A percentile compares a stretch with the other conserved stretches of the same genome.
These are phyloP conservation scores for Passerina amoena DNA, from an alignment of 2,113 vertebrate genomes.

Conservation along the genomic window DNA sequence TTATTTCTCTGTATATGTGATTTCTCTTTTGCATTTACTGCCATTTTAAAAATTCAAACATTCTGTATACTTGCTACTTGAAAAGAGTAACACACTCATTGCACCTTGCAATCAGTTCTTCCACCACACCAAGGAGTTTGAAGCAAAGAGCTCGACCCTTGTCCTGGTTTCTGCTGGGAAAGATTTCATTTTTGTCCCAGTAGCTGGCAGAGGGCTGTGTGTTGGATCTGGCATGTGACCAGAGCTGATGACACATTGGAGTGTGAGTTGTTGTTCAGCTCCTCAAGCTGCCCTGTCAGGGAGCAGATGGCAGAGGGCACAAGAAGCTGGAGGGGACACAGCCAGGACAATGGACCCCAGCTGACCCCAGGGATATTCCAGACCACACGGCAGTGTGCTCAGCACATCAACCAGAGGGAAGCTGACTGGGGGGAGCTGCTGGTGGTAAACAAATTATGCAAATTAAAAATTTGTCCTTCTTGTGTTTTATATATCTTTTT, in stretches of 20 bases:
- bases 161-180: neutral
- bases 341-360: neutral
- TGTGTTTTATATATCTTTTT: neutral
- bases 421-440: neutral
- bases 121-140: neutral
- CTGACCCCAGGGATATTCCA: neutral
- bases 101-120: neutral
- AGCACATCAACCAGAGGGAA: neutral
- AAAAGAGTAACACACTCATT: neutral
- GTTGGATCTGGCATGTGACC: neutral
- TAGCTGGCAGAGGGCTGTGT: neutral
- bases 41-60: neutral
- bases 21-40: neutral
- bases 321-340: neutral
- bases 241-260: neutral
- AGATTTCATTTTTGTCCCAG: neutral
- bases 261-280: neutral
- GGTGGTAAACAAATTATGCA: neutral
- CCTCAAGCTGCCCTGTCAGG: neutral
- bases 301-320: neutral
- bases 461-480: neutral
- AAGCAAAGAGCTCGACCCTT: neutral
- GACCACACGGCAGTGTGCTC: neutral
- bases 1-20: neutral
- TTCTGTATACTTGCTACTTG: neutral